Base-by-base conservation (phyloP, 2,888 invertebrate species). In the Protophormia terraenovae region DNA sequence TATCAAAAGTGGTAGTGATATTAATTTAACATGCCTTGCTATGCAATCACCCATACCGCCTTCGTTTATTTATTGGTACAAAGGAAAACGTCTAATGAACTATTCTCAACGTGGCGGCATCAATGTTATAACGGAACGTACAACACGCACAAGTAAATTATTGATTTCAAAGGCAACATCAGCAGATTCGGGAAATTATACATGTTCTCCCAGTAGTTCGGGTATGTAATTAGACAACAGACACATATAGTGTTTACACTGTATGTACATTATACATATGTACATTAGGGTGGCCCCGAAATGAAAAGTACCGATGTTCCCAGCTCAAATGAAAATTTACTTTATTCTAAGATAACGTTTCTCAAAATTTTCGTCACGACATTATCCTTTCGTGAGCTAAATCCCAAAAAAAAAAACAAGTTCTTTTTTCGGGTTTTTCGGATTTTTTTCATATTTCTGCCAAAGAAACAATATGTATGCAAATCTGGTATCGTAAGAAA, bases 1-100 rank as follows among this genome's bases (percentile, higher is more conserved):
- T 94, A 97, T 97, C 93, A 96, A 97, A 93, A 97, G 97, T 91
- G 97, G 97, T 89, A 97, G 97, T 91, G 97, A 97, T 94, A 97
- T 98, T 94, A 97, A 97, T 94, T 95, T 98, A 93, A 97, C 97
- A 91, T 97, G 97, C 94, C 95, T 97, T 92, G 97, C 97, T 84
- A 95, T 96, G 92, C 95, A 97, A 94, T 94, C 95, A 90, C 94
- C 94, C 88, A 93, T 94, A 88, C 94, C 94, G 64, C 95, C 95
- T 83, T 95, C 95, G 87, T 97, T 96, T 89, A 96, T 97, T 90
- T 95, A 96, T 91, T 97, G 97, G 97, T 97, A 97, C 93, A 97
- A 97, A 90, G 97, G 97, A 60, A 94, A 95, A 62, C 94, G 96
- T 89, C 95, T 97, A 88, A 96, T 97, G 89, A 97, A 97, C 94